Evolutionary conservation across 2,113 vertebrate species (phyloP), one percentile per base, ranked within the genome.

Genomic region (Phoenicopterus ruber): DNA sequence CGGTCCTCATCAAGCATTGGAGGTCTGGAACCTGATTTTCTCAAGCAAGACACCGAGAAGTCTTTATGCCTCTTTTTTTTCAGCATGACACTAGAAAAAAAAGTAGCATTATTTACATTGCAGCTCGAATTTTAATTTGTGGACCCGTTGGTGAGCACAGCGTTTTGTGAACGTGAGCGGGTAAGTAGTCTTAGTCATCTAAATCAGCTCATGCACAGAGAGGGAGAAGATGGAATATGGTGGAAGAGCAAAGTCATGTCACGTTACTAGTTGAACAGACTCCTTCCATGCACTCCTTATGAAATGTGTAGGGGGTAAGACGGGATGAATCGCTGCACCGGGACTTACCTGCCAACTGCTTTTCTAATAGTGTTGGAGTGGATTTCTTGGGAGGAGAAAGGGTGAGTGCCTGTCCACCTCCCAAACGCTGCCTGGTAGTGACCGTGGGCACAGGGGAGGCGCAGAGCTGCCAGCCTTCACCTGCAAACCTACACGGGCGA

Each of bases 261-360:
- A 2, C 6, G 6, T n/a, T 29, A 1, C 10, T 10, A 7, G n/a
- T 0, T 57, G 17, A 61, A 49, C 66, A 54, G 46, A 1, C 7
- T 57, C 26, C 69, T 50, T 38, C 42, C 7, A 40, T 7, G 12
- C 21, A 4, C 24, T 10, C 14, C 8, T 25, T 14, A 3, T 4
- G 29, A 20, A 25, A 49, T 7, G 31, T 18, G 40, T 6, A 32
- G 17, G 21, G n/a, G 4, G 32, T 31, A 9, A 25, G 32, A 8
- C 10, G 31, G 55, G 72, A 10, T 46, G 29, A 50, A 6, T 8
- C 25, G 46, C 47, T 72, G 42, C 6, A 11, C 36, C 0, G 1
- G 42, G 36, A 50, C 36, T 34, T 55, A 16, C 46, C 24, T 25
- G 17, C 36, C 14, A 20, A 1, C 34, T 25, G 67, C 49, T 46